These are phyloP conservation scores for Danio aesculapii DNA, from an alignment of 2,797 vertebrate genomes.

Conservation along the genomic window DNA sequence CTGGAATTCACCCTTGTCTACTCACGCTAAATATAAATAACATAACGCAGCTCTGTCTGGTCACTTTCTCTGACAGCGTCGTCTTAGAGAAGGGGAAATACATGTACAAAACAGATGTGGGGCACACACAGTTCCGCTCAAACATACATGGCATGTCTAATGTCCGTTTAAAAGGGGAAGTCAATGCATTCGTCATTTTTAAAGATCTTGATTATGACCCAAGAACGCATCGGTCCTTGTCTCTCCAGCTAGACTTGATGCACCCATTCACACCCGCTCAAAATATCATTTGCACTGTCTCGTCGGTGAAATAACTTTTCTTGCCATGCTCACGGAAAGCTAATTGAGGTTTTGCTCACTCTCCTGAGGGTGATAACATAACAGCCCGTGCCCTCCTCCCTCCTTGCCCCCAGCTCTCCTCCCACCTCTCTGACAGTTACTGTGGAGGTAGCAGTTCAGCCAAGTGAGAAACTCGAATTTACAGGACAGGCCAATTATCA, in stretches of 20 bases:
- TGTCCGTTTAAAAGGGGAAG: background rate
- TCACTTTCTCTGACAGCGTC: conserved; percentile 34
- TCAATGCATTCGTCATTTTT: conserved; percentile 47
- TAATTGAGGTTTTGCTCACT: conserved; percentile 66
- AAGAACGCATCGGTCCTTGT: conserved; percentile 18
- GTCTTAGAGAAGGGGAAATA: conserved; percentile 19
- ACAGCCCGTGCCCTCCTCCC: conserved; percentile 58
- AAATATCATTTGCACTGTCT: conserved; percentile 72
- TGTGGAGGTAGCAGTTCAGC: conserved; percentile 72
- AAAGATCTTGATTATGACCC: conserved; percentile 64
- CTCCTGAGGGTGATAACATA: conserved; percentile 69
- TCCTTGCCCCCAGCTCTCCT: conserved; percentile 26
- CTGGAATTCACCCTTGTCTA: conserved; percentile 77
- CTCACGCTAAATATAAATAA: conserved; percentile 76
- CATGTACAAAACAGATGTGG: background rate
- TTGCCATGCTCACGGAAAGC: conserved; percentile 68
- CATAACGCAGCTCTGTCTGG: conserved; percentile 60
- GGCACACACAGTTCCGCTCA: background rate
- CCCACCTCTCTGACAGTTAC: conserved; percentile 63
- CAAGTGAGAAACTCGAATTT: conserved; percentile 76
- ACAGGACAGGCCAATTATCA: conserved; percentile 77
- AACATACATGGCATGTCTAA: conserved; percentile 10
- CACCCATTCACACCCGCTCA: conserved; percentile 67
- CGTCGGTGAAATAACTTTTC: conserved; percentile 67
- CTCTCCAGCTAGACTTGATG: conserved; percentile 55